A percentile compares a stretch with the other conserved stretches of the same genome.
phyloP scores from a whole-genome alignment of 2,113 vertebrate species.

The Neolamprologus variostigma region DNA sequence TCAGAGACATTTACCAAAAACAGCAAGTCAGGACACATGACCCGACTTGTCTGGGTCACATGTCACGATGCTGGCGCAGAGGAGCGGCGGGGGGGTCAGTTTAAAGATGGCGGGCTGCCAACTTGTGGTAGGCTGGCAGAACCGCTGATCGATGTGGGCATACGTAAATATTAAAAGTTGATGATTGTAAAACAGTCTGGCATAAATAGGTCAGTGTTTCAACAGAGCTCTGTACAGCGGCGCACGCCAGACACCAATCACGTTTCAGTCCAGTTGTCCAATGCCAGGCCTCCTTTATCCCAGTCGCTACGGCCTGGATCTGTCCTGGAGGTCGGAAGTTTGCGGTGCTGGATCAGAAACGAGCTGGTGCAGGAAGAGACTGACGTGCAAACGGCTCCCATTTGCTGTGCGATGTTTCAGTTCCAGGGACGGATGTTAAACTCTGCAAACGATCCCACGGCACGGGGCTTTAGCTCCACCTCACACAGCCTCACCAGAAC shows the following conservation, averaged over 20 bases:
- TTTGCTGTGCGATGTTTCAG: background rate
- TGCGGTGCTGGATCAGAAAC: background rate
- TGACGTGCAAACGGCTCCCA: background rate
- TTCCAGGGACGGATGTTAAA: background rate
- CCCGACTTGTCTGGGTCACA: accelerated
- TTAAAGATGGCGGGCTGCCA: background rate
- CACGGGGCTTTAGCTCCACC: background rate
- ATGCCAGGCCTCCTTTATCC: background rate
- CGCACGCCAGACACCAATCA: accelerated
- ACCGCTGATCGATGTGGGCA: background rate
- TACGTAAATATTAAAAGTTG: background rate
- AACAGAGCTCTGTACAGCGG: background rate
- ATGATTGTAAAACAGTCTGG: background rate
- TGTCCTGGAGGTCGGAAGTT: background rate
- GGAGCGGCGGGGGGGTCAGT: accelerated
- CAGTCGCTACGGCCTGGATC: background rate
- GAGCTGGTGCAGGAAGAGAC: background rate
- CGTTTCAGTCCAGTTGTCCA: background rate
- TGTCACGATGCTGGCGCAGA: background rate
- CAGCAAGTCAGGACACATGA: background rate
- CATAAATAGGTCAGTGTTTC: background rate
- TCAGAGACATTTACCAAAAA: background rate
- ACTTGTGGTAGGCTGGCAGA: background rate
- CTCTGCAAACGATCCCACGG: background rate
- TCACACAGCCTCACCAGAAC: background rate